phyloP scores from a whole-genome alignment of 2,888 invertebrate genomes.

The Drosophila multiciliata region DNA sequence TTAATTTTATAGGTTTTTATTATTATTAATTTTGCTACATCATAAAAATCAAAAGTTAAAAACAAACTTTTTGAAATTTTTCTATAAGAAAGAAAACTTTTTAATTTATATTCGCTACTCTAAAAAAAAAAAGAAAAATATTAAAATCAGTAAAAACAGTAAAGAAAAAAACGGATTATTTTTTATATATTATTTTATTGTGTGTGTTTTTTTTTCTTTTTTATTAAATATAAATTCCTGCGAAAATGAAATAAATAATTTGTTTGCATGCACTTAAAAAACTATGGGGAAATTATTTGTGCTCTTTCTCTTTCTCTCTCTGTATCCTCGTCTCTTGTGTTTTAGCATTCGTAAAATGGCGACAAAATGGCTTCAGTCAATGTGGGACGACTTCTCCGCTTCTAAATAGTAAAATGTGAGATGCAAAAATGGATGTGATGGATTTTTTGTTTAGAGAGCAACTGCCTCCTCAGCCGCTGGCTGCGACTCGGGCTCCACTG shows the following conservation, averaged over 20 bases:
- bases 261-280: slow-evolving; percentile 73
- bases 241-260: slow-evolving; percentile 79
- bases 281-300: slow-evolving; percentile 58
- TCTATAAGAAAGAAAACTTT: not conserved
- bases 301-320: slow-evolving; percentile 20
- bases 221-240: slow-evolving; percentile 67
- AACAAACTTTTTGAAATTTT: too few relatives aligned
- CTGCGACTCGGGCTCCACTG: slow-evolving; percentile 27
- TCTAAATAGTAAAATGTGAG: slow-evolving; percentile 16
- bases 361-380: slow-evolving; percentile 76
- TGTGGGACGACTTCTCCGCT: slow-evolving; percentile 36
- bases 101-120: not conserved
- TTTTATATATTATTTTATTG: slow-evolving; percentile 19
- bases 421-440: slow-evolving; percentile 22
- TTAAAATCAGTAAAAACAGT: not conserved
- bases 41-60: too few relatives aligned
- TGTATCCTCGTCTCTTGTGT: slow-evolving; percentile 4
- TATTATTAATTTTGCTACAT: too few relatives aligned
- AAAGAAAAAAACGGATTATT: not conserved
- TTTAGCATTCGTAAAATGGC: slow-evolving; percentile 56
- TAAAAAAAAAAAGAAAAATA: not conserved
- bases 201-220: slow-evolving; percentile 20
- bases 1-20: too few relatives aligned
- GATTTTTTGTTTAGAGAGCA: slow-evolving; percentile 37
- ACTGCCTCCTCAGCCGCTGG: slow-evolving; percentile 24